Conservation (phyloP, 2,113 vertebrate species). For the Phaethornis superciliosus region DNA sequence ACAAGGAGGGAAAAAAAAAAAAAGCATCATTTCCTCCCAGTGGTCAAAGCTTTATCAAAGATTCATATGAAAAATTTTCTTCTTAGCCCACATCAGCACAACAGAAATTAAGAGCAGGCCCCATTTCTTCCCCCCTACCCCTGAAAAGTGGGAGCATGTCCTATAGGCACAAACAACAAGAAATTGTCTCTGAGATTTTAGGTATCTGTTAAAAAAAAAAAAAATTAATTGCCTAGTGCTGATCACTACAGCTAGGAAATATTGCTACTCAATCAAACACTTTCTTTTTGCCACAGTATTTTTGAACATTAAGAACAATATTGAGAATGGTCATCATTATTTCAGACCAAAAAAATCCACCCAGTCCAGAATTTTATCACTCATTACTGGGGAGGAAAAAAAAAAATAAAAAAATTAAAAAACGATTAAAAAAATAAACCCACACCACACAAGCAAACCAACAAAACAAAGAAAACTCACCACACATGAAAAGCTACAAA, state of each 20-base stretch:
- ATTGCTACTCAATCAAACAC: neutral
- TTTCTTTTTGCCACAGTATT: neutral
- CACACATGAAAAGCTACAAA: no score
- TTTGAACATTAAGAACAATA: neutral
- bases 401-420: neutral
- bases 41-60: neutral
- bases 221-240: neutral
- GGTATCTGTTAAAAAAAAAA: neutral
- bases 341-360: neutral
- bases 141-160: fast-evolving
- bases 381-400: neutral
- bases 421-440: neutral
- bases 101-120: neutral
- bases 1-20: neutral
- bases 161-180: neutral
- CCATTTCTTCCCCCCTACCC: neutral
- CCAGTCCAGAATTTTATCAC: neutral
- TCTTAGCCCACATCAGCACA: neutral
- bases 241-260: neutral
- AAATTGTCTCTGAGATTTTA: neutral
- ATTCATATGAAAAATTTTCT: neutral
- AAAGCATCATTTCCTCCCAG: neutral
- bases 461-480: neutral
- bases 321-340: neutral
- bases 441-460: no score